Percentiles rank a stretch among this genome's conserved stretches.
Evolutionary conservation across 2,888 invertebrate species (phyloP).

Genomic region (Polydrusus cervinus): DNA sequence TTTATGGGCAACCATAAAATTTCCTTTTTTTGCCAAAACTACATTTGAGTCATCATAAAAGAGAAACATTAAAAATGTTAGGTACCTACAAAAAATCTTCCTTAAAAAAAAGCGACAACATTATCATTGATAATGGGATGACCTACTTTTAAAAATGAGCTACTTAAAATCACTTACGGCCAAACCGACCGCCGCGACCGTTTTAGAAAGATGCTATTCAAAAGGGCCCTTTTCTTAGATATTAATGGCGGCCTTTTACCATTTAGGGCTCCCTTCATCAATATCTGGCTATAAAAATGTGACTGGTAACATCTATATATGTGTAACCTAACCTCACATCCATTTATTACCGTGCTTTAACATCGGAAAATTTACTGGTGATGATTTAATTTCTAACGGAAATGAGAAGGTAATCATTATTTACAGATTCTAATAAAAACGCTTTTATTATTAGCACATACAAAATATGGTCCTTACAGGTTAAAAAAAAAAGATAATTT

Average conservation of each 20-base stretch:
- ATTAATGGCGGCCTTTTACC: slow-evolving; percentile 50
- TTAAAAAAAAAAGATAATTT: too few relatives aligned
- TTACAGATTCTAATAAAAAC: too few relatives aligned
- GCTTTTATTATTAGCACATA: too few relatives aligned
- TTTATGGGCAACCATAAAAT: background rate
- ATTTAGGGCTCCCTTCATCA: slow-evolving; percentile 50
- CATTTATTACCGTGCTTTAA: background rate
- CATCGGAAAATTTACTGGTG: too few relatives aligned
- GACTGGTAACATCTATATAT: slow-evolving; percentile 37
- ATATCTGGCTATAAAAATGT: slow-evolving; percentile 41
- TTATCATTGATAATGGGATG: slow-evolving; percentile 43
- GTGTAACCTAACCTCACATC: slow-evolving; percentile 4
- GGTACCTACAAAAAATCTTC: background rate
- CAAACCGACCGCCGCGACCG: slow-evolving; percentile 37
- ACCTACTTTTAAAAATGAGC: slow-evolving; percentile 44
- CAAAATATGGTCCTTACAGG: too few relatives aligned
- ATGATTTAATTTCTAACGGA: too few relatives aligned
- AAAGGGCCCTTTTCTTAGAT: slow-evolving; percentile 38
- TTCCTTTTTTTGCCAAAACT: background rate
- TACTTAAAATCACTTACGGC: slow-evolving; percentile 52
- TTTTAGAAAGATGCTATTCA: slow-evolving; percentile 44
- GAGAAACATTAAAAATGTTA: too few relatives aligned
- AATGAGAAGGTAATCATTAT: too few relatives aligned
- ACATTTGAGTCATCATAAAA: slow-evolving; percentile 6
- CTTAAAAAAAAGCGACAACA: too few relatives aligned